These are phyloP conservation scores for Pararge aegeria DNA, from an alignment of 1,140 invertebrate genomes.

Conservation along the genomic window DNA sequence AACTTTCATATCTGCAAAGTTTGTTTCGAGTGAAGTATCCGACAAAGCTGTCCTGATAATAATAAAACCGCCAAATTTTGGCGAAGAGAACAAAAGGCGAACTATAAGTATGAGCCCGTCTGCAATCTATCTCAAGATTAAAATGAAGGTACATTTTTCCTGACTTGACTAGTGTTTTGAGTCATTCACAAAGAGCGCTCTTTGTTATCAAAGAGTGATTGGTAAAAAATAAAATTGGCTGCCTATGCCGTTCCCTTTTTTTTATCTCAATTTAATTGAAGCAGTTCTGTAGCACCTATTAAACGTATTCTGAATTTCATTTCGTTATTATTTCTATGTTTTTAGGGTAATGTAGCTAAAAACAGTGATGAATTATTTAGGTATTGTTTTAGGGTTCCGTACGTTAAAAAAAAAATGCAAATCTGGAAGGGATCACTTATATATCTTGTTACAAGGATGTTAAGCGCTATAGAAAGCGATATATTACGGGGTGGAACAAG, in stretches of 20 bases:
- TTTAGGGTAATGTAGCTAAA: too few species aligned
- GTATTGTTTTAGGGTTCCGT: too few species aligned
- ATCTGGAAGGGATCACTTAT: too few species aligned
- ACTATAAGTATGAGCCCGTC: background rate
- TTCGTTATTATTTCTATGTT: too few species aligned
- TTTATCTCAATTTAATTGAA: background rate
- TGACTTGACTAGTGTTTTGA: background rate
- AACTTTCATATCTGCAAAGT: background rate
- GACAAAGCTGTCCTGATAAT: background rate
- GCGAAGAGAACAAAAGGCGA: background rate
- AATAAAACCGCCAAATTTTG: background rate
- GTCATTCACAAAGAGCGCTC: background rate
- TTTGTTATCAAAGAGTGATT: constrained; percentile 7
- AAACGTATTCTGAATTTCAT: background rate
- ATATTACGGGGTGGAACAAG: constrained; percentile 23
- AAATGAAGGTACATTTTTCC: background rate
- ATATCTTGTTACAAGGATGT: too few species aligned
- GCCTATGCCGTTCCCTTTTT: background rate
- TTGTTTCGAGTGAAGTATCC: background rate
- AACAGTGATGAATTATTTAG: too few species aligned
- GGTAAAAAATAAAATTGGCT: background rate
- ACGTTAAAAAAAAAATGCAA: too few species aligned
- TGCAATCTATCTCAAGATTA: constrained; percentile 3
- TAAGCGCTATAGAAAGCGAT: too few species aligned
- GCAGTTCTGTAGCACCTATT: background rate